phyloP scores from a whole-genome alignment of 2,113 vertebrate species.

The Limnothrissa miodon region DNA sequence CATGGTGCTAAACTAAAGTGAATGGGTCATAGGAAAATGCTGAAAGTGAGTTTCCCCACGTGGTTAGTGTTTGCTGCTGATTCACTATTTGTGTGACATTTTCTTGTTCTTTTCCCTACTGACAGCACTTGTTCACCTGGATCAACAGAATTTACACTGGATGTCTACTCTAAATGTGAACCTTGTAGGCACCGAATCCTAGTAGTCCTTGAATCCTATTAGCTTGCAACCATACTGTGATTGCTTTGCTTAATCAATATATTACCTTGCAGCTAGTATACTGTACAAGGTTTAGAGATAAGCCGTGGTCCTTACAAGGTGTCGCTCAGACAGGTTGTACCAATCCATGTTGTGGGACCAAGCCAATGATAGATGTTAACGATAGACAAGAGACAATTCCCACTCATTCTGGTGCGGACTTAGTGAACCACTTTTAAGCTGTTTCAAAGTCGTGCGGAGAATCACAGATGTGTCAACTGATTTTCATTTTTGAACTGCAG shows the following conservation, averaged over 20 bases:
- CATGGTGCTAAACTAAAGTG: no score
- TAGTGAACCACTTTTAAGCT: neutral
- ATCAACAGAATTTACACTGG: no score
- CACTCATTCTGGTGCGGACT: neutral
- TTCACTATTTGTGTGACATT: no score
- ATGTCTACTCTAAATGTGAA: neutral
- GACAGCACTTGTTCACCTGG: no score
- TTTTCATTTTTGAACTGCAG: no score
- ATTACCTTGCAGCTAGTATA: neutral
- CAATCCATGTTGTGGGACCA: neutral
- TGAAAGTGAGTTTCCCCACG: no score
- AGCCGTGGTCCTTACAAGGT: neutral
- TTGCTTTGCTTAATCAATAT: neutral
- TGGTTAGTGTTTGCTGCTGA: no score
- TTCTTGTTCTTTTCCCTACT: no score
- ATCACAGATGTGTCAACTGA: neutral
- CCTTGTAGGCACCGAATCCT: neutral
- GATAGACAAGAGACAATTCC: neutral
- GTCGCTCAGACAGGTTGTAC: neutral
- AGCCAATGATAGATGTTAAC: neutral
- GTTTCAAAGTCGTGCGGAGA: neutral
- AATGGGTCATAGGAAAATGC: no score
- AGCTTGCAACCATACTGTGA: neutral
- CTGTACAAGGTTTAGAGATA: neutral
- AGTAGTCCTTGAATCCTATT: neutral